These are phyloP conservation scores for Syrphus vitripennis DNA, from an alignment of 2,888 invertebrate genomes.

Conservation along the genomic window DNA sequence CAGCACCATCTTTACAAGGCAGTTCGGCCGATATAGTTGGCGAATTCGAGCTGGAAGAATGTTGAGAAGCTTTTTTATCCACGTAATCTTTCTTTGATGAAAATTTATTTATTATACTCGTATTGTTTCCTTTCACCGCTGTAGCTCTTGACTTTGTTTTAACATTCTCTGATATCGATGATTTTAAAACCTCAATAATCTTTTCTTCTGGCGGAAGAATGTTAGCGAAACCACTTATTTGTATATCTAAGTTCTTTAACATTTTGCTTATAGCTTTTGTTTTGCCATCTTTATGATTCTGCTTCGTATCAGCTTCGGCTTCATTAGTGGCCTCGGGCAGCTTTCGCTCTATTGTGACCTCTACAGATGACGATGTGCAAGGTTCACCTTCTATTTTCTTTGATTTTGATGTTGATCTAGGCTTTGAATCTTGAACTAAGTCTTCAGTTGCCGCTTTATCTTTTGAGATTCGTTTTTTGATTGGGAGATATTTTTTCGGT, in stretches of 20 bases:
- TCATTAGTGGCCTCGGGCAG: conserved; percentile 7
- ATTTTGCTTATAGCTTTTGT: conserved; percentile 80
- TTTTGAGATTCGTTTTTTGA: conserved; percentile 69
- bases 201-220: conserved; percentile 78
- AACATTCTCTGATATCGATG: conserved; percentile 81
- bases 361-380: conserved; percentile 46
- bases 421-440: conserved; percentile 57
- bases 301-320: conserved; percentile 72
- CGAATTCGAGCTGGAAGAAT: conserved; percentile 31
- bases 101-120: conserved; percentile 32
- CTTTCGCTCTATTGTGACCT: conserved; percentile 72
- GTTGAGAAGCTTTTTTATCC: conserved; percentile 29
- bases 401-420: conserved; percentile 42
- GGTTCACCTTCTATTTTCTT: conserved; percentile 35
- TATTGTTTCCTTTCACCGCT: conserved; percentile 78
- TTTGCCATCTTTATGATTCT: conserved; percentile 78
- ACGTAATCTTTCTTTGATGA: conserved; percentile 17
- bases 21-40: conserved; percentile 26
- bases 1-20: background rate
- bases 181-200: conserved; percentile 78
- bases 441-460: conserved; percentile 34
- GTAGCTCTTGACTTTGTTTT: conserved; percentile 81
- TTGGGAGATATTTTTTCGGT: conserved; percentile 74
- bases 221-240: conserved; percentile 80
- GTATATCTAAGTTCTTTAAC: conserved; percentile 80